Percentiles rank a stretch among this genome's conserved stretches.
These are phyloP conservation scores for Polymixis lichenea DNA, from an alignment of 2,888 invertebrate species.

Conservation along the genomic window DNA sequence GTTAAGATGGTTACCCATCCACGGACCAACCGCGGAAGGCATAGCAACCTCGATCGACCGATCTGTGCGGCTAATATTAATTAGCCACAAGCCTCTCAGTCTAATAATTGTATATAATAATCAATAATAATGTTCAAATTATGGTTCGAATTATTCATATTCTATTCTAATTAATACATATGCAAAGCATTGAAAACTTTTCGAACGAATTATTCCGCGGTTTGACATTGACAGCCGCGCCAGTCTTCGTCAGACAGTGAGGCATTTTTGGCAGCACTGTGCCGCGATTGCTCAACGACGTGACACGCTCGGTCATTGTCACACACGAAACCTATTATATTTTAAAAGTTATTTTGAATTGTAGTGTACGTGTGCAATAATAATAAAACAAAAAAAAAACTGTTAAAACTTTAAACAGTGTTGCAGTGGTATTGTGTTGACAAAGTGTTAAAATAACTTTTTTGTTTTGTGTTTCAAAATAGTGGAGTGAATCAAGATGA, in stretches of 20 bases:
- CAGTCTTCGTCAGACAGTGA: conserved; percentile 3
- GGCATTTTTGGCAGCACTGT: conserved; percentile 39
- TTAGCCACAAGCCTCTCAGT: too few species aligned
- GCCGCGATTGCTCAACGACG: conserved; percentile 59
- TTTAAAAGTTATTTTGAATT: conserved; percentile 38
- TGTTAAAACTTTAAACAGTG: conserved; percentile 34
- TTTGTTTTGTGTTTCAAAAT: conserved; percentile 65
- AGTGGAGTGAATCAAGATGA: conserved; percentile 78
- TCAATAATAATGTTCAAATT: too few species aligned
- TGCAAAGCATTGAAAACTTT: background rate
- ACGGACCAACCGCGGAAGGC: too few species aligned
- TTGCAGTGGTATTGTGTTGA: conserved; percentile 65
- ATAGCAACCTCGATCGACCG: too few species aligned
- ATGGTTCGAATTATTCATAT: too few species aligned
- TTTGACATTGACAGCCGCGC: conserved; percentile 12
- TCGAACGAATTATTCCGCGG: conserved; percentile 1
- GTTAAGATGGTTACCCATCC: too few species aligned
- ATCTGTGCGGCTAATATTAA: too few species aligned
- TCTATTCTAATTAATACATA: background rate
- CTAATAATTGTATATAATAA: too few species aligned
- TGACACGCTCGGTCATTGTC: conserved; percentile 54
- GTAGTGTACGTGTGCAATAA: conserved; percentile 44
- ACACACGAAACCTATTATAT: conserved; percentile 27
- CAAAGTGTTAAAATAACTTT: conserved; percentile 61
- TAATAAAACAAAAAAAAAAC: conserved; percentile 30